Evolutionary conservation across 2,113 vertebrate species (phyloP).

Genomic region (Pseudois nayaur): DNA sequence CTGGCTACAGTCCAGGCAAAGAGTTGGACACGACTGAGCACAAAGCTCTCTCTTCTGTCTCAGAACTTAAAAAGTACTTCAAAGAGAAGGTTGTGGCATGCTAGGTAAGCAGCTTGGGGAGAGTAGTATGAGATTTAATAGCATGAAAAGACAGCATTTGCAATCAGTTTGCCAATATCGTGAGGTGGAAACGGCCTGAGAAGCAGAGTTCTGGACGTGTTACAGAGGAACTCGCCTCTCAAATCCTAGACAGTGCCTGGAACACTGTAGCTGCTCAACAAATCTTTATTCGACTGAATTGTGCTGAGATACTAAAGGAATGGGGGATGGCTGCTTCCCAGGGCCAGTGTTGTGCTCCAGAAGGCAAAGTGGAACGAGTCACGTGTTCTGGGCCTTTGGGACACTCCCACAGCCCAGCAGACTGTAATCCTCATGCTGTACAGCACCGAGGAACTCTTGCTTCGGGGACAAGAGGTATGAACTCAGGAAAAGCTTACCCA

Average conservation of each 20-base stretch:
- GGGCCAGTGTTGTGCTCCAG: background rate
- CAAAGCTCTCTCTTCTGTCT: background rate
- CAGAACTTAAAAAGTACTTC: background rate
- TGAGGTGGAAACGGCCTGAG: background rate
- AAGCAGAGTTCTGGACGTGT: background rate
- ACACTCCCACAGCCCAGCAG: background rate
- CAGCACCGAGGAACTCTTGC: background rate
- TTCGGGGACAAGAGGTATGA: background rate
- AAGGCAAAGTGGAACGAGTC: background rate
- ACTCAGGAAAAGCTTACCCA: background rate
- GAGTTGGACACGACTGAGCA: background rate
- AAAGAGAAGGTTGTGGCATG: background rate
- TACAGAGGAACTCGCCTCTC: background rate
- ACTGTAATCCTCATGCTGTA: fast-evolving
- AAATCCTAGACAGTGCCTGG: background rate
- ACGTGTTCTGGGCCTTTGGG: background rate
- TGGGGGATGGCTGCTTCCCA: background rate
- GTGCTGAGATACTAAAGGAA: background rate
- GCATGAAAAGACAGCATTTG: background rate
- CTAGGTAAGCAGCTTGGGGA: background rate
- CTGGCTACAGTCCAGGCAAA: background rate
- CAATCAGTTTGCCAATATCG: background rate
- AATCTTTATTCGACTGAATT: background rate
- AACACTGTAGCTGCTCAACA: background rate
- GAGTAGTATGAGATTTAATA: background rate